Evolutionary conservation across 64 coral and sea anemone species (phyloP), one percentile per base, ranked within the genome.

Genomic region (Catalaphyllia jardinei): DNA sequence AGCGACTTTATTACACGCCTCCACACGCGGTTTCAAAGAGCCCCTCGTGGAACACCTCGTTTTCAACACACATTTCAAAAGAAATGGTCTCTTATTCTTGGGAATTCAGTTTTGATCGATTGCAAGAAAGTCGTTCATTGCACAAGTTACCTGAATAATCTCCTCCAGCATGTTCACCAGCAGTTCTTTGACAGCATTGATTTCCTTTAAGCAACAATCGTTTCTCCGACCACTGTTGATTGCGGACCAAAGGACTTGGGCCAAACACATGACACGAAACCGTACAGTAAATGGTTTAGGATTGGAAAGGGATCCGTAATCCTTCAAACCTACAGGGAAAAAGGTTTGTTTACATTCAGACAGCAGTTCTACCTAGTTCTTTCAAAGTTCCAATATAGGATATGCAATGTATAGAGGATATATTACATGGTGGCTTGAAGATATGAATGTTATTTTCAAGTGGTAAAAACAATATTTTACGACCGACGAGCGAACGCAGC

Each of bases 231-330:
- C 35, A 50, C 57, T 83, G n/a, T 60, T 17, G 4, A 83, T 28
- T 17, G n/a, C 79, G 12, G 18, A 83, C 52, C 31, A 42, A 10
- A 90, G 64, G 61, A 90, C 88, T 77, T 90, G 62, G 51, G 57
- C 46, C 76, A 82, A 60, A 28, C 78, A 59, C 64, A 90, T 52
- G 28, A 90, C 57, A 67, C 88, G 88, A 82, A 71, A 90, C n/a
- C 88, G 78, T 33, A 90, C 60, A 5, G 46, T 72, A 50, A 73
- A 90, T 24, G 62, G 62, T 35, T 90, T 90, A 20, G 88, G 88
- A 79, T 72, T 82, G 35, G 79, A 64, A 60, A 90, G 88, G 3
- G 88, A 90, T 13, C 88, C 88, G 49, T n/a, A 77, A 20, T 77
- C 74, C 74, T 77, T 51, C 11, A 77, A n/a, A 46, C 74, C 74